Evolutionary conservation across 2,888 invertebrate species (phyloP), one percentile per base, ranked within the genome.

Genomic region (Acronicta aceris): DNA sequence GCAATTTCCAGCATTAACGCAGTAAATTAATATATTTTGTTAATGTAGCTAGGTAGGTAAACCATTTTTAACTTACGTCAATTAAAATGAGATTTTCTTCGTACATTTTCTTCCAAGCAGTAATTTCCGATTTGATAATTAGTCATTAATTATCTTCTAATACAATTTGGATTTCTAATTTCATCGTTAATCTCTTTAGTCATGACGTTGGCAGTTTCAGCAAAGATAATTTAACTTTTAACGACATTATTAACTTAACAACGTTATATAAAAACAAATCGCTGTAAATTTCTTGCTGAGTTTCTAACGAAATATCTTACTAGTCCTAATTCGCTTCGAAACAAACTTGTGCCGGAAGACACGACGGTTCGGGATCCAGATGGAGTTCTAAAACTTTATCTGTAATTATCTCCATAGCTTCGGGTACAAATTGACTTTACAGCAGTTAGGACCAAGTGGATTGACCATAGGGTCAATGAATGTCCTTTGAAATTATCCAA

Each of bases 391-490:
- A 62, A 67, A 73, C 54, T 70, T 73, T 36, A 62, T 58, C 49
- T 47, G 57, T 59, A 63, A 76, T 74, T 68, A 72, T 59, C 59
- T 68, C 51, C 38, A 68, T 67, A 58, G 53, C 65, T 71, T 74
- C 56, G 57, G 60, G 51, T 46, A 55, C 59, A 59, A 73, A 67
- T 74, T 61, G 48, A 62, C 56, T 67, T 74, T 52, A 62, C 36
- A 65, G 41, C 53, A 55, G 64, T 74, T 71, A 60, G 48, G 46
- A 62, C 48, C 61, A 47, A 71, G 57, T 71, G 51, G 59, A 66
- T 62, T 66, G 55, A 61, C 61, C 64, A 59, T 55, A 47, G 43
- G 71, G 75, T 77, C 71, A 76, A 72, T 57, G 59, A 68, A 71
- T 74, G 63, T 71, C 65, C 58, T 58, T 54, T 74, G 68, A 68